Conservation (phyloP, 2,113 vertebrate genomes). For the Pionites leucogaster region DNA sequence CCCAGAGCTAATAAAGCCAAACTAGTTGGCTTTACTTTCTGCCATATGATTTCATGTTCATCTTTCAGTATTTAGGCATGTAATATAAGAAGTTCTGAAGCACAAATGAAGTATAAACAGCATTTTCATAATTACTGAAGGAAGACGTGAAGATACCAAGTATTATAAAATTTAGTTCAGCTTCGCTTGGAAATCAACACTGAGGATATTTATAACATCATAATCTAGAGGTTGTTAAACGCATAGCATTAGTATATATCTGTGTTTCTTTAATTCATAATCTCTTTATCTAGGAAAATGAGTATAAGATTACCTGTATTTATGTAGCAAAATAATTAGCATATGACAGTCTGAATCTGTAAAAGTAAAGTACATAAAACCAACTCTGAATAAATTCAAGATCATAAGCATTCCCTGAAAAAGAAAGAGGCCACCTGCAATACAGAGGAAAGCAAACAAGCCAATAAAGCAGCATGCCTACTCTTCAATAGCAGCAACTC, state of each 20-base stretch:
- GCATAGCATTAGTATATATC: background rate
- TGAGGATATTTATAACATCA: background rate
- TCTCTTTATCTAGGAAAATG: background rate
- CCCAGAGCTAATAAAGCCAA: background rate
- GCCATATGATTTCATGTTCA: background rate
- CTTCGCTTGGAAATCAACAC: background rate
- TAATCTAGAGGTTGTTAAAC: background rate
- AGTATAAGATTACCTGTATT: background rate
- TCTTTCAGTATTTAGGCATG: background rate
- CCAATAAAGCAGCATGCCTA: background rate
- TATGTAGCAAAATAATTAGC: background rate
- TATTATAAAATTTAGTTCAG: background rate
- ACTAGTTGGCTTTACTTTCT: background rate
- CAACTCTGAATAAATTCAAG: background rate
- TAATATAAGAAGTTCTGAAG: background rate
- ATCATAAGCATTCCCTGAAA: background rate
- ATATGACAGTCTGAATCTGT: background rate
- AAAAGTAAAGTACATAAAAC: background rate
- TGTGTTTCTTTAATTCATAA: background rate
- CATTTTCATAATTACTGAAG: background rate
- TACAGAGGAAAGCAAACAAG: slow-evolving; percentile 29
- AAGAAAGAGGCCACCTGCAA: background rate
- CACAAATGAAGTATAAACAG: background rate
- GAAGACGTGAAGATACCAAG: background rate
- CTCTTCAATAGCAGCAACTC: background rate